These are phyloP conservation scores for Brachyistius frenatus DNA, from an alignment of 2,113 vertebrate genomes.

Conservation along the genomic window DNA sequence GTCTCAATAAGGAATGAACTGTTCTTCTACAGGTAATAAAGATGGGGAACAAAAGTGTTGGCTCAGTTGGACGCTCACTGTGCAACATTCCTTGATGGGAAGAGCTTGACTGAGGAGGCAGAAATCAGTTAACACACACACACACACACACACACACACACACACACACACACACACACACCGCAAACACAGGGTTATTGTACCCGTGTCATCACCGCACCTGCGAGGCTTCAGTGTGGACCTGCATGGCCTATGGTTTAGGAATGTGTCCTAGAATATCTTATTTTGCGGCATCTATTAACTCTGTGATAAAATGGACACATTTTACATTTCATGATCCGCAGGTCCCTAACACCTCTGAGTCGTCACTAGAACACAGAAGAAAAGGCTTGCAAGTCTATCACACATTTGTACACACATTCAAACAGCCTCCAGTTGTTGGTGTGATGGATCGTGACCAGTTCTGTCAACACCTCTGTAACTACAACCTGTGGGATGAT, in stretches of 20 bases:
- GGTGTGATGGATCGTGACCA: slow-evolving; percentile 26
- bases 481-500: slow-evolving; percentile 64
- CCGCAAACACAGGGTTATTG: slow-evolving; percentile 66
- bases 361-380: neutral
- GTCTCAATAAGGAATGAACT: slow-evolving; percentile 44
- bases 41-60: slow-evolving; percentile 22
- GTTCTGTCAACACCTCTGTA: slow-evolving; percentile 55
- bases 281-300: no score
- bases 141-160: slow-evolving; percentile 1
- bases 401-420: slow-evolving; percentile 10
- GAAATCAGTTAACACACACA: slow-evolving; percentile 33
- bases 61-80: slow-evolving; percentile 13
- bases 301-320: neutral
- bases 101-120: slow-evolving; percentile 33
- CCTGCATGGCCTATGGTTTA: slow-evolving; percentile 15
- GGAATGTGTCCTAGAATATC: slow-evolving; percentile 49
- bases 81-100: slow-evolving; percentile 43
- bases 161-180: slow-evolving; percentile 8
- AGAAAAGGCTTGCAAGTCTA: neutral
- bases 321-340: slow-evolving; percentile 3
- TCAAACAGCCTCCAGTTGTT: slow-evolving; percentile 10
- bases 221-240: slow-evolving; percentile 44
- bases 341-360: neutral
- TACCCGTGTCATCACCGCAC: slow-evolving; percentile 67
- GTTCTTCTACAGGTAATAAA: slow-evolving; percentile 22